phyloP scores from a whole-genome alignment of 2,888 invertebrate genomes.

The Diarsia dahlii region DNA sequence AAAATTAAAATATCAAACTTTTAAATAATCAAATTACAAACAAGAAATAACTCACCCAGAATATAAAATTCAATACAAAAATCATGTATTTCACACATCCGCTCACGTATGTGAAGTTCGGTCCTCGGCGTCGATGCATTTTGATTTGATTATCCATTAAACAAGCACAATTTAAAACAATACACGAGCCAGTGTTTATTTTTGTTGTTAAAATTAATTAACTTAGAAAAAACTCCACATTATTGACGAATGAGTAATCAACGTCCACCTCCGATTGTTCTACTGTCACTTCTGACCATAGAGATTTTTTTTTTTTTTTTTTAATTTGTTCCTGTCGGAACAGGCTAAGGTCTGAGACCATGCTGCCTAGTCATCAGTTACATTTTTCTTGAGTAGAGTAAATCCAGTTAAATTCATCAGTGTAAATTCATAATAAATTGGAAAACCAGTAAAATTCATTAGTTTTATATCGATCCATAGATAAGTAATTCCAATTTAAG shows the following conservation, averaged over 20 bases:
- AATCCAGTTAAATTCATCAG: too few species aligned
- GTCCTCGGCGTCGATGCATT: constrained; percentile 92
- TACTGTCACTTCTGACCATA: constrained; percentile 56
- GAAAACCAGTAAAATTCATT: too few species aligned
- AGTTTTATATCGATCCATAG: too few species aligned
- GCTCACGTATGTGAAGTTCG: constrained; percentile 95
- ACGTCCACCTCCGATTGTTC: constrained; percentile 57
- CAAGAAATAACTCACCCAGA: constrained; percentile 94
- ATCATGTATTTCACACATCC: constrained; percentile 97
- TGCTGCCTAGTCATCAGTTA: too few species aligned
- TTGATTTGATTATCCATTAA: constrained; percentile 69
- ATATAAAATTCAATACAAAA: constrained; percentile 96
- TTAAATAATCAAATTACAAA: not conserved
- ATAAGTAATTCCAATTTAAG: too few species aligned
- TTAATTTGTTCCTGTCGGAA: too few species aligned
- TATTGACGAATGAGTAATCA: constrained; percentile 59
- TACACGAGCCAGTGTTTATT: constrained; percentile 45
- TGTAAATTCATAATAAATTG: too few species aligned
- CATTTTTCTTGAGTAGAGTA: too few species aligned
- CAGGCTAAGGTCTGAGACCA: too few species aligned
- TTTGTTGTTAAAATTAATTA: constrained; percentile 44
- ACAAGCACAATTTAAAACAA: constrained; percentile 19
- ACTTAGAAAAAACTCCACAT: constrained; percentile 51
- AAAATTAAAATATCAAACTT: not conserved
- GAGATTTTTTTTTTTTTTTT: too few species aligned